Conservation (phyloP, 2,888 invertebrate genomes). For the Pelosia muscerda region DNA sequence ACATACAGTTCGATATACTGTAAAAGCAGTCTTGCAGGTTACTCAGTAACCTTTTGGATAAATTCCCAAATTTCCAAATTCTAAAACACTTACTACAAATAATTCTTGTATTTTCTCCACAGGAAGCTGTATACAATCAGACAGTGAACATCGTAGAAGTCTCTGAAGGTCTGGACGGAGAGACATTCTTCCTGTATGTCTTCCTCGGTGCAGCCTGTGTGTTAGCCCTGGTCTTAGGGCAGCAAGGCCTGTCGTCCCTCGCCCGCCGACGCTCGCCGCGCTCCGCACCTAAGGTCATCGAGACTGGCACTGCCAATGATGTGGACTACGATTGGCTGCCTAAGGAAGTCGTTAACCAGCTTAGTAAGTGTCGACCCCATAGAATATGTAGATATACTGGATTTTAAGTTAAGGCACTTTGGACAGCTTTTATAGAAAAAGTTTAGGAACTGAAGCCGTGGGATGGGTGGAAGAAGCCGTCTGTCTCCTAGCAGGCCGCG, state of each 20-base stretch:
- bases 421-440: no score
- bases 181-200: conserved; percentile 99
- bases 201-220: conserved; percentile 97
- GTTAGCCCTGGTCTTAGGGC: conserved; percentile 94
- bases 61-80: not conserved
- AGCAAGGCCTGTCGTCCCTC: conserved; percentile 94
- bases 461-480: no score
- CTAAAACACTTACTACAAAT: no score
- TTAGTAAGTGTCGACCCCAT: conserved; percentile 89
- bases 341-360: conserved; percentile 93
- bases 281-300: conserved; percentile 89
- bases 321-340: conserved; percentile 99
- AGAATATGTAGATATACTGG: no score
- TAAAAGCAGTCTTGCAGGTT: no score
- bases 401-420: no score
- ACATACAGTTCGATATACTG: no score
- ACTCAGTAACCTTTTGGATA: no score
- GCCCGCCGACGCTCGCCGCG: conserved; percentile 90
- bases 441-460: no score
- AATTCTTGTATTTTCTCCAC: conserved; percentile 67
- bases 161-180: conserved; percentile 98
- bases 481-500: no score
- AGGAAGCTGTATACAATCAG: conserved; percentile 98
- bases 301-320: conserved; percentile 97
- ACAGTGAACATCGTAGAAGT: conserved; percentile 98